Evolutionary conservation across 2,888 invertebrate genomes (phyloP).

Genomic region (Mythimna vitellina): DNA sequence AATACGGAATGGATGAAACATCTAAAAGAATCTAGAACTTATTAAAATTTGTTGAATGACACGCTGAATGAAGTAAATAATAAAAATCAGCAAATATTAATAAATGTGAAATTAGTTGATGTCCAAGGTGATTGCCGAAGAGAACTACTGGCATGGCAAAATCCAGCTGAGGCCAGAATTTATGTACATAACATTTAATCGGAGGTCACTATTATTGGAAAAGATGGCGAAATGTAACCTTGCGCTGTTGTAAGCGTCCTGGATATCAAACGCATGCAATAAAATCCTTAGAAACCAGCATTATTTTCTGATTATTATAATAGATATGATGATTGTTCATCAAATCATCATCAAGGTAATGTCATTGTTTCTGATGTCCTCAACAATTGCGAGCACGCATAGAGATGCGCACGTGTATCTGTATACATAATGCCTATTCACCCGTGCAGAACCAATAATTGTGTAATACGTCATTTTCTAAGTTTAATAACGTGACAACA

Average conservation of each 20-base stretch:
- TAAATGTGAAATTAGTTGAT: conserved; percentile 26
- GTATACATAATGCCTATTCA: not conserved
- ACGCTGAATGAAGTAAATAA: not conserved
- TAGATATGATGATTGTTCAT: conserved; percentile 20
- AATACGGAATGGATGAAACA: not conserved
- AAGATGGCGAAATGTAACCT: conserved; percentile 33
- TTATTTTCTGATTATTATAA: conserved; percentile 13
- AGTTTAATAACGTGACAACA: conserved; percentile 9
- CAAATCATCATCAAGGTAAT: conserved; percentile 19
- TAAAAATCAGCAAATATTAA: conserved; percentile 15
- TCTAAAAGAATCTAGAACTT: not conserved
- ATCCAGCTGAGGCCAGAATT: conserved; percentile 6
- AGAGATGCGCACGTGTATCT: conserved; percentile 1
- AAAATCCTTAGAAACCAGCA: conserved; percentile 5
- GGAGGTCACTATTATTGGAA: conserved; percentile 32
- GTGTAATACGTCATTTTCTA: conserved; percentile 11
- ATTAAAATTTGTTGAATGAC: not conserved
- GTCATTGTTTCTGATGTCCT: conserved; percentile 6
- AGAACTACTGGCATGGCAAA: conserved; percentile 14
- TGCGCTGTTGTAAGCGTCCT: conserved; percentile 39
- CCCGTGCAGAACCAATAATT: conserved; percentile 18
- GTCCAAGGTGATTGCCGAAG: conserved; percentile 35
- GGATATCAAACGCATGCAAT: conserved; percentile 22
- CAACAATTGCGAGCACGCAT: conserved; percentile 21
- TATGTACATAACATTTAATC: conserved; percentile 40